phyloP scores from a whole-genome alignment of 2,888 invertebrate genomes.

The Philereme transversata region DNA sequence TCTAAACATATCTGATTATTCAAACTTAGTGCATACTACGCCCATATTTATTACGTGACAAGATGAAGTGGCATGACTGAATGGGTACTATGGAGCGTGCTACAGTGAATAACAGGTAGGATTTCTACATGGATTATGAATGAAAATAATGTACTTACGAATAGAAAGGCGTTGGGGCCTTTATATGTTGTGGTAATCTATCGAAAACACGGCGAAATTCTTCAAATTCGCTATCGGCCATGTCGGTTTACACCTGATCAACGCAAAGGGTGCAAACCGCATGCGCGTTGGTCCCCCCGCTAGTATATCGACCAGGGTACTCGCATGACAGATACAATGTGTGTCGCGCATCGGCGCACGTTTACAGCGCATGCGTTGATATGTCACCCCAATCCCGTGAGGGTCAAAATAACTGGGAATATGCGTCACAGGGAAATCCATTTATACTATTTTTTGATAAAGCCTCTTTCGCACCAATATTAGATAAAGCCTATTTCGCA shows the following conservation, averaged over 20 bases:
- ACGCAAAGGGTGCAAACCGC: constrained; percentile 61
- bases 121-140: constrained; percentile 16
- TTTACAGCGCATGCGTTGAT: constrained; percentile 41
- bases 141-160: constrained; percentile 87
- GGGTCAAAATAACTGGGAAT: constrained; percentile 36
- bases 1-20: constrained; percentile 4
- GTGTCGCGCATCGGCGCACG: constrained; percentile 58
- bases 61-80: constrained; percentile 32
- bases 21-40: constrained; percentile 17
- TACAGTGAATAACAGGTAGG: neutral
- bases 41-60: constrained; percentile 45
- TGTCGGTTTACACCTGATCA: constrained; percentile 90
- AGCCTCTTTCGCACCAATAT: no score
- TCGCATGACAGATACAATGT: constrained; percentile 36
- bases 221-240: constrained; percentile 97
- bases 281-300: constrained; percentile 61
- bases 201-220: constrained; percentile 95
- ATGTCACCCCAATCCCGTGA: constrained; percentile 40
- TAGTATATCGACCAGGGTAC: constrained; percentile 64
- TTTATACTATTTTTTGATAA: constrained; percentile 30
- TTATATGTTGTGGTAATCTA: constrained; percentile 90
- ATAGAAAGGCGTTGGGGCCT: constrained; percentile 92
- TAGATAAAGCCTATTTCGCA: no score
- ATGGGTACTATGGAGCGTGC: constrained; percentile 23
- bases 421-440: constrained; percentile 64